Evolutionary conservation across 2,888 invertebrate genomes (phyloP), one percentile per base, ranked within the genome.

Genomic region (Dryobota labecula): DNA sequence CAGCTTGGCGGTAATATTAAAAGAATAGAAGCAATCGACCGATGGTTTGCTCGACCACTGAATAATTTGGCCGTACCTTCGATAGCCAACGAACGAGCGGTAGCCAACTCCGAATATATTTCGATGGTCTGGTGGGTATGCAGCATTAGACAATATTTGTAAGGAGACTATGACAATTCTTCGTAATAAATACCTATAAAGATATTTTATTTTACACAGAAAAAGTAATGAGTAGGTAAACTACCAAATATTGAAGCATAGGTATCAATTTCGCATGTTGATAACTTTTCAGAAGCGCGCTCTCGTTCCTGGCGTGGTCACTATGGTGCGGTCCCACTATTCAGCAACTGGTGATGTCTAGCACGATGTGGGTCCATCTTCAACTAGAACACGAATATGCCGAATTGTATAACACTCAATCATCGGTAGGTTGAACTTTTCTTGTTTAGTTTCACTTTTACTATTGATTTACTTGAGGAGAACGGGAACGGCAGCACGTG

Each of bases 251-350:
- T n/a, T 38, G n/a, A 64, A 6, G 11, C 41, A 2, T 7, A 20
- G n/a, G n/a, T n/a, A n/a, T n/a, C 27, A 43, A 2, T 27, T 60
- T 20, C 20, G 7, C 20, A 61, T 49, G 18, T 13, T 72, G 15
- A 24, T 56, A 47, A n/a, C 27, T 54, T 70, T 90, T 85, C 84
- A 96, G 97, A 84, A 96, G 96, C 20, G 92, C 96, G 0, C 96
- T 97, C 15, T 98, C 98, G 0, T 97, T 98, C 95, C 88, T 97
- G 70, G 96, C 98, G 7, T 98, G 98, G 88, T 97, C 98, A 0
- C 93, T 98, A 58, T 99, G 99, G 98, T 98, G 98, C 88, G 99
- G 99, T 2, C 97, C 98, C 15, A 97, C 98, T 74, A 94, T 98
- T 15, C 98, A 98, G 15, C 98, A 98, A 89, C 97, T 98, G 83